Base-by-base conservation (phyloP, 2,797 vertebrate species). In the Anguilla anguilla region DNA sequence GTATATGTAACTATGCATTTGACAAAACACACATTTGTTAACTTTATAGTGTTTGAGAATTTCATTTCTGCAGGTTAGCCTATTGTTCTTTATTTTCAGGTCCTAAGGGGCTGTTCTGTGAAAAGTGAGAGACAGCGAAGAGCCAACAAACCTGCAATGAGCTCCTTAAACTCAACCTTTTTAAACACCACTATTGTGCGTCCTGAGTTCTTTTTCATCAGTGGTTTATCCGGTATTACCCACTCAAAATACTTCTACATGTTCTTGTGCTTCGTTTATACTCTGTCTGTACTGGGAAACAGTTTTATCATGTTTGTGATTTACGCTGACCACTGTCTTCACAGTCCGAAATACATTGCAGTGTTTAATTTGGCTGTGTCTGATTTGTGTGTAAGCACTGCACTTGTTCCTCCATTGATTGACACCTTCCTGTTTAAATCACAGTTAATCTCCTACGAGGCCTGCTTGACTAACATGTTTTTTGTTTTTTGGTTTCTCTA, bases 131-230 rank as follows among this genome's bases (percentile, higher is more conserved):
- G 19, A 61, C 59, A 19, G 17, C 5, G 17, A 61, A 15, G 19
- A 61, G 15, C 22, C 22, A 61, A 61, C 22, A 61, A 61, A 51
- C 19, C 39, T 22, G 2, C 3, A 5, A 82, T 22, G 83, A 55
- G 25, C 53, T 1, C 83, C 53, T 2, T 69, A 35, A 43, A 39
- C 1, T 3, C 61, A 86, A 10, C 39, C 46, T 3, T 59, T 61
- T 3, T 7, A 17, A 88, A 61, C 69, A 51, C 9, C 0, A 92
- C 93, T 25, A 92, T 94, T 90, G 77, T 91, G 86, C 91, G 88
- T 0, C 94, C 93, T 31, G 72, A 0, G n/a, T 59, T 67, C 0
- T 95, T 94, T 74, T 94, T 92, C 28, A 74, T 95, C 9, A 89
- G 74, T 74, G 94, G 94, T 0, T 94, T 95, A 89, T 88, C 88